Evolutionary conservation across 92 coral and sea anemone genomes (phyloP).

Genomic region (Metridium senile): DNA sequence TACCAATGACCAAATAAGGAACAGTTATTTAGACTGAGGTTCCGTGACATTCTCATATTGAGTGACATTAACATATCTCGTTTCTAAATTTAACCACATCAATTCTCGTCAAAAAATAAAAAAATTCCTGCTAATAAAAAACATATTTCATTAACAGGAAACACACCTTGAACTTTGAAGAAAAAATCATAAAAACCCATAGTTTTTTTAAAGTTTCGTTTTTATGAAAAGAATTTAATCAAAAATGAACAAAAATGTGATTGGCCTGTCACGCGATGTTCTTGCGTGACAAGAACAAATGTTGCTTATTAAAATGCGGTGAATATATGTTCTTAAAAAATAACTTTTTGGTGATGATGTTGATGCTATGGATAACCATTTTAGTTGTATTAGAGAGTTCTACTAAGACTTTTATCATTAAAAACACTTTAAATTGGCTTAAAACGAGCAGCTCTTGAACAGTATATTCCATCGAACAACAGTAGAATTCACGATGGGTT

Average conservation of each 20-base stretch:
- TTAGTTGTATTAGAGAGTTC: neutral
- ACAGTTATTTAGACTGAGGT: neutral
- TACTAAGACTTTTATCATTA: neutral
- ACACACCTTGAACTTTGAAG: neutral
- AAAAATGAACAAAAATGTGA: neutral
- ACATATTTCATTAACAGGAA: neutral
- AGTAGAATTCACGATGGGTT: neutral
- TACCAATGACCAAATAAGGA: neutral
- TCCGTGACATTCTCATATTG: neutral
- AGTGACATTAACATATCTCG: neutral
- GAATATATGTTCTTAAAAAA: neutral
- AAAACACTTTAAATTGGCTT: neutral
- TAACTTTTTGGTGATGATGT: neutral
- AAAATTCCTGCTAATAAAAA: neutral
- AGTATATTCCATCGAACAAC: neutral
- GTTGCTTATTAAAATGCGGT: neutral
- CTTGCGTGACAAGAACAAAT: neutral
- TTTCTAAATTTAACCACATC: neutral
- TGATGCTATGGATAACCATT: neutral
- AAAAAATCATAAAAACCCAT: neutral
- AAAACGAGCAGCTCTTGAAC: constrained; percentile 1
- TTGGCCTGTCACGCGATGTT: neutral
- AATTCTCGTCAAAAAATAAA: neutral
- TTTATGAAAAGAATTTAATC: neutral
- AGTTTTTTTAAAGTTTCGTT: too few relatives aligned